Conservation (phyloP, 2,888 invertebrate genomes). For the Cantharis rufa region DNA sequence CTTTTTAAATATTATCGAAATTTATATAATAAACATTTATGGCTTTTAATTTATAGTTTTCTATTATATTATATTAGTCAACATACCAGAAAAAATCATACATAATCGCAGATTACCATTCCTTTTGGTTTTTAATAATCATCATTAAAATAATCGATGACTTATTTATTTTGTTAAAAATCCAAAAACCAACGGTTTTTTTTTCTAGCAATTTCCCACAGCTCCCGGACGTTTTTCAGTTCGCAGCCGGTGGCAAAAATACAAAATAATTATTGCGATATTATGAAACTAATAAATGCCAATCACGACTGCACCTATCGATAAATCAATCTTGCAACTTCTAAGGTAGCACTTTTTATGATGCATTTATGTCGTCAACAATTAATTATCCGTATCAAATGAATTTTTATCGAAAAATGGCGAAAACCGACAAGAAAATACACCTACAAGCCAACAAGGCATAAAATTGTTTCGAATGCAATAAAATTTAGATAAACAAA, state of each 20-base stretch:
- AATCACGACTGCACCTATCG: neutral
- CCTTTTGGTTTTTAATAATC: neutral
- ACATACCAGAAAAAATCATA: neutral
- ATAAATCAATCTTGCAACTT: neutral
- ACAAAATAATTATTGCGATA: neutral
- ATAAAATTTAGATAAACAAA: neutral
- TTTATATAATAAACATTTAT: neutral
- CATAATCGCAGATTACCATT: neutral
- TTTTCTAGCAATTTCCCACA: neutral
- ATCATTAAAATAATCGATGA: neutral
- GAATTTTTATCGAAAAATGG: neutral
- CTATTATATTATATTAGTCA: neutral
- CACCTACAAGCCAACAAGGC: neutral
- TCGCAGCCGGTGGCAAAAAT: neutral
- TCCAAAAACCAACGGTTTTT: no score
- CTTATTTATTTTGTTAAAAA: neutral
- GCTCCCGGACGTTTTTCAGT: neutral
- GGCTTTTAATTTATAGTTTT: neutral
- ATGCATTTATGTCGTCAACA: neutral
- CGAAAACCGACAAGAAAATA: neutral
- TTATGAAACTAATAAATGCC: neutral
- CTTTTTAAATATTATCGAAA: neutral
- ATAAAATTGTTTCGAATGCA: neutral
- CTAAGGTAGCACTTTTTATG: neutral
- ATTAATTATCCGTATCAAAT: neutral